phyloP scores from a whole-genome alignment of 1,140 invertebrate genomes.

The Macrobrachium nipponense region DNA sequence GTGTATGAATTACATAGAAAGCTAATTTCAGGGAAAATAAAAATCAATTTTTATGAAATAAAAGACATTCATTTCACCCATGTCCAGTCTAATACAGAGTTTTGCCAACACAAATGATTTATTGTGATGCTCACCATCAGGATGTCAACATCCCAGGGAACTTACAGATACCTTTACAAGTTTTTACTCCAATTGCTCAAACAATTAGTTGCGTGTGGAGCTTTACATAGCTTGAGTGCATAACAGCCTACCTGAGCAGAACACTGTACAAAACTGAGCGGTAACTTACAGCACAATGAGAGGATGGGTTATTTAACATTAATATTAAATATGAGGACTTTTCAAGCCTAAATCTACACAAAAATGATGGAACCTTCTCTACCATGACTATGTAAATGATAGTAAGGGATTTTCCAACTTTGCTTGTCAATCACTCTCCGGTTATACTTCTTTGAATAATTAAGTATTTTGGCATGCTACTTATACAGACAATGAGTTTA shows the following conservation, averaged over 20 bases:
- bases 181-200: slow-evolving; percentile 23
- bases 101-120: slow-evolving; percentile 28
- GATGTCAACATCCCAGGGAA: slow-evolving; percentile 13
- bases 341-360: slow-evolving; percentile 34
- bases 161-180: slow-evolving; percentile 24
- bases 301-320: slow-evolving; percentile 58
- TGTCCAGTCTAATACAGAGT: slow-evolving; percentile 54
- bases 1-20: no score
- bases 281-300: slow-evolving; percentile 42
- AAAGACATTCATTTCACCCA: slow-evolving; percentile 47
- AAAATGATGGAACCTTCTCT: slow-evolving; percentile 40
- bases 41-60: slow-evolving; percentile 15
- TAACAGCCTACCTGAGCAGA: slow-evolving; percentile 46
- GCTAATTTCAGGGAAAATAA: no score
- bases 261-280: slow-evolving; percentile 57
- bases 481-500: slow-evolving; percentile 39
- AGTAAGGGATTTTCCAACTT: slow-evolving; percentile 54
- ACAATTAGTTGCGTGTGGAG: slow-evolving; percentile 22
- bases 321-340: slow-evolving; percentile 22
- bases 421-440: slow-evolving; percentile 43
- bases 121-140: slow-evolving; percentile 37
- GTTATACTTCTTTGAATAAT: slow-evolving; percentile 34
- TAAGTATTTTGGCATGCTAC: slow-evolving; percentile 33
- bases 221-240: slow-evolving; percentile 27
- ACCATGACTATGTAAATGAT: slow-evolving; percentile 24